These are phyloP conservation scores for Lydus trimaculatus DNA, from an alignment of 2,888 invertebrate genomes.

Conservation along the genomic window DNA sequence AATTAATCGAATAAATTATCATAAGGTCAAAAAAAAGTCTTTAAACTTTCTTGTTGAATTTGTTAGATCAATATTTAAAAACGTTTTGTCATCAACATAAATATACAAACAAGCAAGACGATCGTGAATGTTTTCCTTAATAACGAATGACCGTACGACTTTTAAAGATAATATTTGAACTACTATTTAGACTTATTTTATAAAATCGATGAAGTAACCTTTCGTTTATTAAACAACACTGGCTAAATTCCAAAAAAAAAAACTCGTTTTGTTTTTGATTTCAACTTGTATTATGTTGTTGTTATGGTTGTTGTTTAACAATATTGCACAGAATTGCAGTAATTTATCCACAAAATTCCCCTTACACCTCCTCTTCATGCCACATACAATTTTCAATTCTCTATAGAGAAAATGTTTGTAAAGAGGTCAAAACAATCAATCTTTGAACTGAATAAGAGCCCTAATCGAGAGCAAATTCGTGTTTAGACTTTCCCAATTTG, in stretches of 20 bases:
- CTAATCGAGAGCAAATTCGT: slow-evolving; percentile 16
- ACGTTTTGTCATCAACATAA: slow-evolving; percentile 24
- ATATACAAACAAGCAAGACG: not conserved
- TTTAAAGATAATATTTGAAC: slow-evolving; percentile 29
- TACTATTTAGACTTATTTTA: slow-evolving; percentile 24
- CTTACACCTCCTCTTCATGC: not conserved
- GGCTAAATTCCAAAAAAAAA: slow-evolving; percentile 2
- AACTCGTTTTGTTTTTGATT: not conserved
- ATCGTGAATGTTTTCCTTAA: slow-evolving; percentile 21
- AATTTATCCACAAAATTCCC: not conserved
- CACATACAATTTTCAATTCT: slow-evolving; percentile 5
- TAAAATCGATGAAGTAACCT: slow-evolving; percentile 2
- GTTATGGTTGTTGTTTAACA: not conserved
- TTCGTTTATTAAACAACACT: not conserved
- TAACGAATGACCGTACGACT: slow-evolving; percentile 24
- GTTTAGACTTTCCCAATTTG: slow-evolving; percentile 15
- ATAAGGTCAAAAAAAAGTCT: slow-evolving; percentile 29
- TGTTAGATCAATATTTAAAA: slow-evolving; percentile 37
- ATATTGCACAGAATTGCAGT: not conserved
- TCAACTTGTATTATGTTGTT: slow-evolving; percentile 11
- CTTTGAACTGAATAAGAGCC: slow-evolving; percentile 13
- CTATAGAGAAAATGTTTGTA: not conserved
- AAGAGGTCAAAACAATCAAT: slow-evolving; percentile 13
- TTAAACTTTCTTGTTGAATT: slow-evolving; percentile 22
- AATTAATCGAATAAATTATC: no score